Evolutionary conservation across 2,888 invertebrate species (phyloP).

Genomic region (Cremastobaeus sp.): DNA sequence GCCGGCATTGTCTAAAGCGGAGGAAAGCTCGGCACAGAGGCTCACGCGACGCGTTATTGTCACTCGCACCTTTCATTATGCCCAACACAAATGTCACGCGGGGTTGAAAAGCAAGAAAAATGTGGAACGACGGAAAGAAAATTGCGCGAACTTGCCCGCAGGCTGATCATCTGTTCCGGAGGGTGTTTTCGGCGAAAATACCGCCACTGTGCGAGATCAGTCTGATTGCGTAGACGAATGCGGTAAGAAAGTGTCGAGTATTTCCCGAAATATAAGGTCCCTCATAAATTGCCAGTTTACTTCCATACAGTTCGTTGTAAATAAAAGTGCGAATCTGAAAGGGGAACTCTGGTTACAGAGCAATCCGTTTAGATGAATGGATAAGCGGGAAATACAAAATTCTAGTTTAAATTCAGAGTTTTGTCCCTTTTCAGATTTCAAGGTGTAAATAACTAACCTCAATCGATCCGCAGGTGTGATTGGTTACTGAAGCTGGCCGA

Average conservation of each 20-base stretch:
- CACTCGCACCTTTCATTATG: constrained; percentile 43
- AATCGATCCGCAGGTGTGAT: too few species aligned
- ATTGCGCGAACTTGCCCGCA: constrained; percentile 35
- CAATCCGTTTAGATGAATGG: too few species aligned
- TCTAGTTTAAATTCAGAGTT: too few species aligned
- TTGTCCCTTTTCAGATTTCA: too few species aligned
- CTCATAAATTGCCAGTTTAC: constrained; percentile 12
- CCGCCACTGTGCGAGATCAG: constrained; percentile 15
- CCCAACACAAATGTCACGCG: constrained; percentile 38
- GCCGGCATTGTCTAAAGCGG: constrained; percentile 25
- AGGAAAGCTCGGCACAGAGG: constrained; percentile 33
- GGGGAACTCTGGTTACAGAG: too few species aligned
- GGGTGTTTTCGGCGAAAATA: constrained; percentile 15
- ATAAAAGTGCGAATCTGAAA: too few species aligned
- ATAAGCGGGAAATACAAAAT: background rate
- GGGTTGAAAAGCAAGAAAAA: constrained; percentile 36
- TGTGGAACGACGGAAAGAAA: constrained; percentile 40
- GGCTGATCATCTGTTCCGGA: constrained; percentile 45
- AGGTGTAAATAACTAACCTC: too few species aligned
- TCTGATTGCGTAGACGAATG: constrained; percentile 17
- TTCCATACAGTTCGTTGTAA: background rate
- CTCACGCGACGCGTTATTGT: constrained; percentile 49
- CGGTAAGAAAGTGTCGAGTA: constrained; percentile 10
- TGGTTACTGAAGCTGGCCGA: too few species aligned
- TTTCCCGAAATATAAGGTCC: constrained; percentile 20